These are phyloP conservation scores for Rhyzopertha dominica DNA, from an alignment of 1,140 invertebrate species.

Conservation along the genomic window DNA sequence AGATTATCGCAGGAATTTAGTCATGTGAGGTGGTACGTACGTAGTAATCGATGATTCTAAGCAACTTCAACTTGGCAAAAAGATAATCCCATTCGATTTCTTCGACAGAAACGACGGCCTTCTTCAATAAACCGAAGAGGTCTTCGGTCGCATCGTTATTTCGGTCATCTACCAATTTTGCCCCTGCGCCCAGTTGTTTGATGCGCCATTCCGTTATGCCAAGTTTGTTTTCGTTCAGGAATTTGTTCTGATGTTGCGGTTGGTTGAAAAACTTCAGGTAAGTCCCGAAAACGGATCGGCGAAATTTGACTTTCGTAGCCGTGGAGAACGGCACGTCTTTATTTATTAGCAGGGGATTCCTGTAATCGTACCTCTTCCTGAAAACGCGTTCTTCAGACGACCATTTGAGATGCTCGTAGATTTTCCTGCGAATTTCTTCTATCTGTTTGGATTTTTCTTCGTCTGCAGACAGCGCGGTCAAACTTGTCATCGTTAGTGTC, in stretches of 20 bases:
- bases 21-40: not conserved
- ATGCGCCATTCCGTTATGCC: slow-evolving; percentile 25
- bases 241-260: slow-evolving; percentile 23
- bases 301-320: slow-evolving; percentile 16
- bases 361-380: slow-evolving; percentile 13
- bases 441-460: not conserved
- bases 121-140: slow-evolving; percentile 17
- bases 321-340: slow-evolving; percentile 22
- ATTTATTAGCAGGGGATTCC: slow-evolving; percentile 4
- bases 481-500: not conserved
- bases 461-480: not conserved
- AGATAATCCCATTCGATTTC: slow-evolving; percentile 27
- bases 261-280: slow-evolving; percentile 27
- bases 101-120: slow-evolving; percentile 22
- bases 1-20: not conserved
- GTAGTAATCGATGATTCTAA: slow-evolving; percentile 17
- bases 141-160: slow-evolving; percentile 23
- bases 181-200: slow-evolving; percentile 17
- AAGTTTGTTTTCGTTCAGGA: slow-evolving; percentile 30
- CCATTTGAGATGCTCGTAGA: slow-evolving; percentile 22
- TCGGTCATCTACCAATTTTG: slow-evolving; percentile 16
- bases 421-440: not conserved
- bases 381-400: slow-evolving; percentile 19
- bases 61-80: slow-evolving; percentile 19
- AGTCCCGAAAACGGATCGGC: slow-evolving; percentile 27